Percentiles rank a stretch among this genome's conserved stretches.
Evolutionary conservation across 2,113 vertebrate species (phyloP).

Genomic region (Entelurus aequoreus): DNA sequence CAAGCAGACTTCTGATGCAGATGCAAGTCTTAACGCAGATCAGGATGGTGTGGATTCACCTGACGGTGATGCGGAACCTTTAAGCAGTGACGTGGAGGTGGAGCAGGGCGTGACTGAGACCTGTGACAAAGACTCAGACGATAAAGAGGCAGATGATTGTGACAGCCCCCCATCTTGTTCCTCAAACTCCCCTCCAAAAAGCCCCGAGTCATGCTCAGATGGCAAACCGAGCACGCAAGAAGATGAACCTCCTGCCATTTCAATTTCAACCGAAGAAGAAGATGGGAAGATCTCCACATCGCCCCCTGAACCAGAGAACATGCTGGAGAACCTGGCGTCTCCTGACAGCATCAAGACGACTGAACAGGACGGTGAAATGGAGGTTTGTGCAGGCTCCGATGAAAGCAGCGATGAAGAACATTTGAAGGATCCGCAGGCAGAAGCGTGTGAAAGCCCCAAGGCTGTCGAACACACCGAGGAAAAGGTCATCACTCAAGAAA

Average conservation of each 20-base stretch:
- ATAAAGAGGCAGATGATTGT: conserved; percentile 17
- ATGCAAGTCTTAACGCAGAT: conserved; percentile 26
- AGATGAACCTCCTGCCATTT: conserved; percentile 23
- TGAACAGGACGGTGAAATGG: conserved; percentile 31
- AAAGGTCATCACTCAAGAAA: not conserved
- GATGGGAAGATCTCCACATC: conserved; percentile 21
- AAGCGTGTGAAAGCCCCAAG: conserved; percentile 8
- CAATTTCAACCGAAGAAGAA: conserved; percentile 26
- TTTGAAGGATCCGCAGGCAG: conserved; percentile 5
- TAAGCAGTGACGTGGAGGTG: conserved; percentile 12
- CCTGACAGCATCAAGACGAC: conserved; percentile 16
- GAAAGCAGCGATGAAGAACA: conserved; percentile 17
- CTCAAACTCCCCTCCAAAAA: conserved; percentile 27
- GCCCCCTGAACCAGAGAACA: conserved; percentile 15
- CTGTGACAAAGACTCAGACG: conserved; percentile 9
- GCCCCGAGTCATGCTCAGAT: conserved; percentile 25
- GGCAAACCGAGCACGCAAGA: conserved; percentile 6
- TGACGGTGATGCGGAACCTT: conserved; percentile 15
- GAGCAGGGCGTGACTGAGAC: conserved; percentile 30
- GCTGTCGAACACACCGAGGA: conserved; percentile 19
- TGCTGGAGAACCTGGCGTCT: conserved; percentile 31
- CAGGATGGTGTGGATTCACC: conserved; percentile 21
- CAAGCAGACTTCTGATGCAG: conserved; percentile 33
- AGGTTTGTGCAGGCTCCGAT: conserved; percentile 18
- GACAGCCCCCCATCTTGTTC: conserved; percentile 13